phyloP scores from a whole-genome alignment of 1,140 invertebrate genomes.

The Trichonephila clavipes region DNA sequence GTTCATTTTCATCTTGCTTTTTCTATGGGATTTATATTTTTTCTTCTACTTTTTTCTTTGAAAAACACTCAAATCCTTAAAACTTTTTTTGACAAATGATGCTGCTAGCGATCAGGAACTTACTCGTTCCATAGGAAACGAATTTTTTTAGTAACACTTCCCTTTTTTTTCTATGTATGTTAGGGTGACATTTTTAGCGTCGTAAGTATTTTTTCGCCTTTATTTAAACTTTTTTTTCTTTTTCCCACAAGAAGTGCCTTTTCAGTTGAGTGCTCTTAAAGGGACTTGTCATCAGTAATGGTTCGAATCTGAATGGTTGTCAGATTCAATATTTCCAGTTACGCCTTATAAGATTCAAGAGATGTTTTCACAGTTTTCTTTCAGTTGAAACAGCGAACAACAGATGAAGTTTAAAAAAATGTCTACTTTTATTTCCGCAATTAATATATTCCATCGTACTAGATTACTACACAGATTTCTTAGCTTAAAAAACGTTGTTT shows the following conservation, averaged over 20 bases:
- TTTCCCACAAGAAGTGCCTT: slow-evolving; percentile 28
- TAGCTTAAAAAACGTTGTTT: no score
- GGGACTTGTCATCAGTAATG: slow-evolving; percentile 28
- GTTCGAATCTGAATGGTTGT: slow-evolving; percentile 36
- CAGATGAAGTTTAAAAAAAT: neutral
- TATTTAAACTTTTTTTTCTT: slow-evolving; percentile 18
- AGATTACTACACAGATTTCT: no score
- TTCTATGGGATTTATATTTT: slow-evolving; percentile 35
- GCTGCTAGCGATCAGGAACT: slow-evolving; percentile 43
- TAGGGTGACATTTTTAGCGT: slow-evolving; percentile 27
- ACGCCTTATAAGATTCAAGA: neutral
- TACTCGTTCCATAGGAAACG: slow-evolving; percentile 19
- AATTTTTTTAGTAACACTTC: slow-evolving; percentile 35
- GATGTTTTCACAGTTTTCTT: neutral
- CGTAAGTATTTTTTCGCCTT: slow-evolving; percentile 37
- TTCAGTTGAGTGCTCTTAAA: slow-evolving; percentile 10
- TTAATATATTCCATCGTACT: no score
- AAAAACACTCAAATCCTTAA: slow-evolving; percentile 54
- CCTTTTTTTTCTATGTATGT: slow-evolving; percentile 4
- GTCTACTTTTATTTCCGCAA: no score
- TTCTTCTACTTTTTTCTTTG: neutral
- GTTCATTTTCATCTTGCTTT: slow-evolving; percentile 33
- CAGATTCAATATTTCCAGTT: slow-evolving; percentile 3
- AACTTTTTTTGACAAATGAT: slow-evolving; percentile 56
- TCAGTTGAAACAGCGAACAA: neutral